Percentiles rank a stretch among this genome's conserved stretches.
phyloP scores from a whole-genome alignment of 2,797 vertebrate species.

The Crax fasciolata region DNA sequence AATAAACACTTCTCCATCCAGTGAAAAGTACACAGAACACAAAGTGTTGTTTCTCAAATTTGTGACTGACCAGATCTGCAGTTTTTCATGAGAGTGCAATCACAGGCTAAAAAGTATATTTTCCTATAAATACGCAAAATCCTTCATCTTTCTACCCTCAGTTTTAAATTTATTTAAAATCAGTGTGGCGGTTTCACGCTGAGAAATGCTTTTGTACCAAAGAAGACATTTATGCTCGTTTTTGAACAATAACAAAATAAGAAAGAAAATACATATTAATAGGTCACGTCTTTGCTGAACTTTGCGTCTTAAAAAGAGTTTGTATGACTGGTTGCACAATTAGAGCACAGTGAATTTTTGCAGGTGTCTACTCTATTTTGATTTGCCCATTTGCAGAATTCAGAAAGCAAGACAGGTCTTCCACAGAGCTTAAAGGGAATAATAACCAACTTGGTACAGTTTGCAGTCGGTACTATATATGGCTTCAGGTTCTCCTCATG shows the following conservation, averaged over 20 bases:
- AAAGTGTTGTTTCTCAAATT: neutral
- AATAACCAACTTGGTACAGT: neutral
- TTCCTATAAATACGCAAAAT: neutral
- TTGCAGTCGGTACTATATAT: neutral
- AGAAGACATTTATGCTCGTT: neutral
- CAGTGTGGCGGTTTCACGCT: neutral
- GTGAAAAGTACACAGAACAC: neutral
- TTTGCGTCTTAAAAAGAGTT: neutral
- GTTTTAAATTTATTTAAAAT: neutral
- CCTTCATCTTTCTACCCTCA: neutral
- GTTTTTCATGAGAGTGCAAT: neutral
- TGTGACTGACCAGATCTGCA: neutral
- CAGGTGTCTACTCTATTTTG: neutral
- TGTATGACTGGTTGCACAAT: neutral
- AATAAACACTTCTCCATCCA: neutral
- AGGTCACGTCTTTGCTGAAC: neutral
- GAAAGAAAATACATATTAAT: neutral
- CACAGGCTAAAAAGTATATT: neutral
- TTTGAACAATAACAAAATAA: neutral
- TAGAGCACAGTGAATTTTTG: neutral
- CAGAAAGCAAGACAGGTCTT: neutral
- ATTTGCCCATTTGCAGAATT: slow-evolving; percentile 3
- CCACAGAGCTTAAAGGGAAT: neutral
- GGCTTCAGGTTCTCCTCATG: neutral
- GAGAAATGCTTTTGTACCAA: neutral